Percentiles rank a stretch among this genome's conserved stretches.
phyloP scores from a whole-genome alignment of 2,797 vertebrate species.

The Saxicola maurus region DNA sequence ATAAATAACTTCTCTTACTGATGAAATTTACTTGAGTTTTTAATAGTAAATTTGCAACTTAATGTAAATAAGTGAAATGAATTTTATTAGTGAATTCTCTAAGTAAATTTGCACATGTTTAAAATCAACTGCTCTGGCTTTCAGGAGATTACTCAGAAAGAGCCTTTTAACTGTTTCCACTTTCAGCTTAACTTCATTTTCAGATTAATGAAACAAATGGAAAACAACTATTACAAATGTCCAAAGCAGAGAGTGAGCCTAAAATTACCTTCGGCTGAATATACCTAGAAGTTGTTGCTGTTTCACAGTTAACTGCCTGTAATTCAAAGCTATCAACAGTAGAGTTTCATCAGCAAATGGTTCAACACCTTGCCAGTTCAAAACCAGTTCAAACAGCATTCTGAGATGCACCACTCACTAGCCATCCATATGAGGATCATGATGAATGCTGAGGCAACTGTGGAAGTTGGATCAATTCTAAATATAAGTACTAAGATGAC shows the following conservation, averaged over 20 bases:
- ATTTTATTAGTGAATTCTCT: background rate
- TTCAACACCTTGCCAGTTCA: background rate
- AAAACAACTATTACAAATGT: background rate
- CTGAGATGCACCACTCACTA: background rate
- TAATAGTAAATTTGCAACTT: background rate
- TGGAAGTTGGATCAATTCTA: background rate
- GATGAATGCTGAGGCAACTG: background rate
- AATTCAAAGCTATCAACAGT: background rate
- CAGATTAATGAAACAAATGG: background rate
- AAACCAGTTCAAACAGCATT: background rate
- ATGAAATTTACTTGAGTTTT: background rate
- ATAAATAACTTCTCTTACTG: background rate
- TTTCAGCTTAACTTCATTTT: background rate
- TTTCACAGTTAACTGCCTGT: background rate
- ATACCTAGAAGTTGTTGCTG: background rate
- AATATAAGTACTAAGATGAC: background rate
- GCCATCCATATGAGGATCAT: accelerated
- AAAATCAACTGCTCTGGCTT: background rate
- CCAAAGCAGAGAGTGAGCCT: background rate
- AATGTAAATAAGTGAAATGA: background rate
- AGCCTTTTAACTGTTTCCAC: background rate
- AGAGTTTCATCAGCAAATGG: background rate
- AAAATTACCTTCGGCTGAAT: background rate
- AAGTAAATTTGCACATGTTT: background rate
- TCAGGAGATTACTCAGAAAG: background rate